phyloP scores from a whole-genome alignment of 2,888 invertebrate genomes.

The Oithona nana region DNA sequence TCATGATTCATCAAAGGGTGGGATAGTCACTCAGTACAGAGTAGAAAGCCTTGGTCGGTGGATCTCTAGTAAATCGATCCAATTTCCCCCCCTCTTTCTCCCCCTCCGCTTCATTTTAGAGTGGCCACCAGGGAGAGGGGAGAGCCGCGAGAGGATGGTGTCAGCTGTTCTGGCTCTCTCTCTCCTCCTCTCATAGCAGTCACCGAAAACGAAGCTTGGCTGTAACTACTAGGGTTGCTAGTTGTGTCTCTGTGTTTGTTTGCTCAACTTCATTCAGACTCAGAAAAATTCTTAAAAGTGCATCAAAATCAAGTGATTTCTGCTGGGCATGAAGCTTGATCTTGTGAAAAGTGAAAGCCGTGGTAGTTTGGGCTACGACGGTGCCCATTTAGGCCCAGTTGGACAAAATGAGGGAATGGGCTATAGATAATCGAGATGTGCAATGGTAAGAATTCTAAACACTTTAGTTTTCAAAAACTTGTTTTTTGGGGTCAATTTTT shows the following conservation, averaged over 20 bases:
- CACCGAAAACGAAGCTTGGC: neutral
- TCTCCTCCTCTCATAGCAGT: neutral
- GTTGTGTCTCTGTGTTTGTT: no score
- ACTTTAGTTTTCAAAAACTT: no score
- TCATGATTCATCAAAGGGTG: neutral
- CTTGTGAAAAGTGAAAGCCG: no score
- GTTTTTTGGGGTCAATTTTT: no score
- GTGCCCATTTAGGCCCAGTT: neutral
- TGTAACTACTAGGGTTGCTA: no score
- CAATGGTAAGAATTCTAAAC: neutral
- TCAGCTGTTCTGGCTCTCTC: neutral
- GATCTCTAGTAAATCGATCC: neutral
- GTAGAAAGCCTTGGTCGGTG: neutral
- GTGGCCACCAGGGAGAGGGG: no score
- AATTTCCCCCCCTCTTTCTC: neutral
- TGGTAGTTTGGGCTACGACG: neutral
- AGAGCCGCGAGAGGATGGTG: neutral
- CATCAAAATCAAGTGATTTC: no score
- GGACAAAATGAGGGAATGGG: neutral
- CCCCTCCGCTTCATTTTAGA: neutral
- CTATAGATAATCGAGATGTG: neutral
- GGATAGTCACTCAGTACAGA: neutral
- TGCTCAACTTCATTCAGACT: no score
- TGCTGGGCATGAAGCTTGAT: no score
- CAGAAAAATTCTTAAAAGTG: no score